phyloP scores from a whole-genome alignment of 35 echinoderm and acorn worm species.

The Diadema setosum region DNA sequence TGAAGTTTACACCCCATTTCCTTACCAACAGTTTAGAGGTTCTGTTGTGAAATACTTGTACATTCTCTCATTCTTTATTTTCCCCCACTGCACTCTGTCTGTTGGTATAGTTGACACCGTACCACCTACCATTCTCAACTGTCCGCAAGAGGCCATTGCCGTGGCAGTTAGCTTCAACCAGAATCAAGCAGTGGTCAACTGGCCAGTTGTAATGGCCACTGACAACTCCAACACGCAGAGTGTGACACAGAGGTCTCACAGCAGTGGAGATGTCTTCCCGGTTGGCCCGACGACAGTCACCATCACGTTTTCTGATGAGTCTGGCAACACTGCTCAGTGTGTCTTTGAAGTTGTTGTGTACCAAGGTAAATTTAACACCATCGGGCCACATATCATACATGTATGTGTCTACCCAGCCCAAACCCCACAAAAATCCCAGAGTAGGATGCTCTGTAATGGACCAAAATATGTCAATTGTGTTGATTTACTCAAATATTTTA shows the following conservation, averaged over 20 bases:
- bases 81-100: no score
- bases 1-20: no score
- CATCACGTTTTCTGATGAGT: constrained; percentile 41
- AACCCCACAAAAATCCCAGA: no score
- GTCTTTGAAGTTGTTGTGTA: constrained; percentile 40
- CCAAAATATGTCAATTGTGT: no score
- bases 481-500: no score
- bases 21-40: no score
- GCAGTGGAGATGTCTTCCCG: constrained; percentile 27
- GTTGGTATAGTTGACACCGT: neutral
- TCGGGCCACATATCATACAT: no score
- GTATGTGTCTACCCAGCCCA: no score
- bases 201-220: constrained; percentile 58
- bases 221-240: neutral
- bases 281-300: constrained; percentile 41
- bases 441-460: no score
- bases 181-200: neutral
- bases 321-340: constrained; percentile 44
- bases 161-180: neutral
- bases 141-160: constrained; percentile 20
- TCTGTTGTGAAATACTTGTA: no score
- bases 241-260: neutral
- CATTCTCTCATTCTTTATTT: no score
- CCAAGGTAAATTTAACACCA: neutral
- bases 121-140: neutral